Conservation (phyloP, 2,113 vertebrate genomes). For the Callospermophilus lateralis region DNA sequence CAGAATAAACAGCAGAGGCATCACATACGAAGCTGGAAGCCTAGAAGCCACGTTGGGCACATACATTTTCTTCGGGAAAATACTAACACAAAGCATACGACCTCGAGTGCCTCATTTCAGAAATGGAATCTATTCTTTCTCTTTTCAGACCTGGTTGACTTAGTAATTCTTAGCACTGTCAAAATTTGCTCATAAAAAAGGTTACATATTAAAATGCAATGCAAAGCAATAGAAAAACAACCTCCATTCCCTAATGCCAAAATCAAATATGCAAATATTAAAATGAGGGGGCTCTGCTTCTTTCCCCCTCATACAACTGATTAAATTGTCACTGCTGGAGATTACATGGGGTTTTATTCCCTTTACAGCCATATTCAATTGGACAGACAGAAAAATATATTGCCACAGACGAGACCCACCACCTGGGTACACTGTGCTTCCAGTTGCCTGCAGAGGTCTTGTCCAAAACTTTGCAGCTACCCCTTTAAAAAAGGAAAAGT, state of each 20-base stretch:
- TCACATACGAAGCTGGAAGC: constrained; percentile 10
- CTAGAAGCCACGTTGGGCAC: background rate
- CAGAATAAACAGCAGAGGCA: constrained; percentile 14
- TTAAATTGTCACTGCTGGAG: constrained; percentile 84
- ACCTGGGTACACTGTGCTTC: constrained; percentile 72
- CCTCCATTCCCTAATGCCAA: constrained; percentile 75
- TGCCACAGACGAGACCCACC: constrained; percentile 76
- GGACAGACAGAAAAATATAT: constrained; percentile 79
- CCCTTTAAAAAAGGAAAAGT: constrained; percentile 70
- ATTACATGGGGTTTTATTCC: constrained; percentile 83
- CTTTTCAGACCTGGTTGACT: constrained; percentile 78
- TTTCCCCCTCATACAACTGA: constrained; percentile 66
- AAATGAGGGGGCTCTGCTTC: constrained; percentile 76
- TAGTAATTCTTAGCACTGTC: constrained; percentile 41
- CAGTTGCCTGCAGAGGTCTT: constrained; percentile 71
- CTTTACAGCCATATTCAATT: constrained; percentile 81
- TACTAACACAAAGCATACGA: constrained; percentile 53
- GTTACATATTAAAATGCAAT: constrained; percentile 83
- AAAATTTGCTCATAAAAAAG: constrained; percentile 66
- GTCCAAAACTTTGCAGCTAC: constrained; percentile 79
- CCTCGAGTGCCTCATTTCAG: constrained; percentile 48
- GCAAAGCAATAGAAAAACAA: constrained; percentile 79
- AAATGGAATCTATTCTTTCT: constrained; percentile 53
- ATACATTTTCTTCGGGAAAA: background rate
- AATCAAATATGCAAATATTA: constrained; percentile 88